Conservation (phyloP, 2,797 vertebrate species). For the Enteromius trimaculatus region DNA sequence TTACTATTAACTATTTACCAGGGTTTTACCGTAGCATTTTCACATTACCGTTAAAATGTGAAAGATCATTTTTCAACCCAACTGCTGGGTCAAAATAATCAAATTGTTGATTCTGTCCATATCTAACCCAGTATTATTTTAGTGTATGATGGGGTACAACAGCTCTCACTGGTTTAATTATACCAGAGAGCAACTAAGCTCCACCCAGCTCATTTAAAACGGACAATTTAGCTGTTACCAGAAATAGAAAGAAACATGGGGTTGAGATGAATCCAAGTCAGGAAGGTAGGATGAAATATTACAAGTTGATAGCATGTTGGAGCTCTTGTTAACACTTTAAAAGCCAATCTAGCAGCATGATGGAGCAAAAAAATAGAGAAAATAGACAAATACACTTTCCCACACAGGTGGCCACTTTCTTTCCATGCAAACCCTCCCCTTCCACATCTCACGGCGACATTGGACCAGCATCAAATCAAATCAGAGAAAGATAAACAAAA, state of each 20-base stretch:
- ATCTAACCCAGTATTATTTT: no score
- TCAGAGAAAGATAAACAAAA: conserved; percentile 61
- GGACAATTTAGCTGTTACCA: conserved; percentile 13
- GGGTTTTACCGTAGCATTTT: no score
- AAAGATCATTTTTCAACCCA: no score
- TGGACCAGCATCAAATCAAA: conserved; percentile 55
- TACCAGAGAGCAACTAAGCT: not conserved
- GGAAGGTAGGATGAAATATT: conserved; percentile 1
- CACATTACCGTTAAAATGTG: no score
- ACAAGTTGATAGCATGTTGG: conserved; percentile 10
- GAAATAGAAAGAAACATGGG: conserved; percentile 9
- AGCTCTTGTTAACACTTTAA: conserved; percentile 27
- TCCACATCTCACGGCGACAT: conserved; percentile 11
- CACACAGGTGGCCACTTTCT: not conserved
- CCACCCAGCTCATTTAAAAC: conserved; percentile 20
- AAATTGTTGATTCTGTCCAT: no score
- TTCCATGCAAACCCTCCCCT: not conserved
- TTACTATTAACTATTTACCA: no score
- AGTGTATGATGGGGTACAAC: not conserved
- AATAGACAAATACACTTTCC: not conserved
- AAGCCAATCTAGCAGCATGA: not conserved
- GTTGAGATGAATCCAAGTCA: conserved; percentile 1
- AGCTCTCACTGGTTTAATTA: conserved; percentile 32
- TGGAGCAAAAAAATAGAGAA: not conserved
- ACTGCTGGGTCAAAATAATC: no score